Conservation (phyloP, 2,797 vertebrate species). For the Thalassophryne amazonica region DNA sequence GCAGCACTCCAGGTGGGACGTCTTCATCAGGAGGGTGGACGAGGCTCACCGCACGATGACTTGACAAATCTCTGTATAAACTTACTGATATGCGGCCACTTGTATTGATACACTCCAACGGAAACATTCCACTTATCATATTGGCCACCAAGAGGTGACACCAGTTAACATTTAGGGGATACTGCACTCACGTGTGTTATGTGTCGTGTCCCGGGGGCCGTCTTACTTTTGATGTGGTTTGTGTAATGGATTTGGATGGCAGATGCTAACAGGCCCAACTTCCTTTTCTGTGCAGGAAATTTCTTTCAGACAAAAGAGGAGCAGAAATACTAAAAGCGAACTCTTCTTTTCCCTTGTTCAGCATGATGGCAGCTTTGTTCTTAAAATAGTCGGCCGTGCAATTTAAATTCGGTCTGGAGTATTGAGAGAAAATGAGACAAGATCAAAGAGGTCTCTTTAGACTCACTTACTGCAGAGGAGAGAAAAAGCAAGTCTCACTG, state of each 20-base stretch:
- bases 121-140: too few species aligned
- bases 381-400: slow-evolving; percentile 71
- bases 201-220: too few species aligned
- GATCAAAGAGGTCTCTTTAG: slow-evolving; percentile 78
- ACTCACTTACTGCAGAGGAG: slow-evolving; percentile 62
- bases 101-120: too few species aligned
- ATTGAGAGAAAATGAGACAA: slow-evolving; percentile 69
- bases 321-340: slow-evolving; percentile 48
- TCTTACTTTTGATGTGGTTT: not conserved
- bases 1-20: too few species aligned
- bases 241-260: slow-evolving; percentile 14
- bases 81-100: too few species aligned
- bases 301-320: slow-evolving; percentile 37
- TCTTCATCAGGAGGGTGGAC: too few species aligned
- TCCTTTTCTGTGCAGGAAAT: slow-evolving; percentile 26
- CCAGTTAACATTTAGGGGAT: too few species aligned
- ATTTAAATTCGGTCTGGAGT: slow-evolving; percentile 74
- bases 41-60: too few species aligned
- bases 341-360: slow-evolving; percentile 60
- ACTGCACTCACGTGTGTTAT: too few species aligned
- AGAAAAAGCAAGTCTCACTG: slow-evolving; percentile 61
- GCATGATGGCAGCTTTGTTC: slow-evolving; percentile 70
- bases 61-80: too few species aligned
- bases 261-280: slow-evolving; percentile 32
- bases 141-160: too few species aligned